These are phyloP conservation scores for Morelia viridis DNA, from an alignment of 2,797 vertebrate species.

Conservation along the genomic window DNA sequence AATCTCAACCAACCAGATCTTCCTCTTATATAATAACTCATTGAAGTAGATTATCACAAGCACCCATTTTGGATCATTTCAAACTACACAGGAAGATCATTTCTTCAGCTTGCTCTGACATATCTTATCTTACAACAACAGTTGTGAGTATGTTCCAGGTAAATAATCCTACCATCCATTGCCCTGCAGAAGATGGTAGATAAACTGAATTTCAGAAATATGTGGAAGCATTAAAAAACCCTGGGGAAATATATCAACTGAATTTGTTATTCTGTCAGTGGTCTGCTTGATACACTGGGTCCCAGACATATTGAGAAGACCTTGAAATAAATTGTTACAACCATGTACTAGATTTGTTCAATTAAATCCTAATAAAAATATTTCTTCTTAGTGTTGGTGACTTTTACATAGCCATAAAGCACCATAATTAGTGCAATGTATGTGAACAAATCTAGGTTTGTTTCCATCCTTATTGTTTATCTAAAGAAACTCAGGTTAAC, in stretches of 20 bases:
- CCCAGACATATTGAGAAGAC: background rate
- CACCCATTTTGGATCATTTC: no score
- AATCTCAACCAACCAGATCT: background rate
- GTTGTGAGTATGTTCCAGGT: no score
- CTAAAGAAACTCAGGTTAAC: background rate
- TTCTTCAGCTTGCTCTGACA: no score
- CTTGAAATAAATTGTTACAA: background rate
- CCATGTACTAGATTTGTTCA: background rate
- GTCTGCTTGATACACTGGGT: background rate
- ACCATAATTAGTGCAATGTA: background rate
- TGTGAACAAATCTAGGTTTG: background rate
- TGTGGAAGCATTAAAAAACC: no score
- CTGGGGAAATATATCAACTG: background rate
- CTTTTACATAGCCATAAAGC: background rate
- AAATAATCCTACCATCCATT: no score
- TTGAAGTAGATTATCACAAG: no score
- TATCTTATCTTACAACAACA: no score
- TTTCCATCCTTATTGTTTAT: background rate
- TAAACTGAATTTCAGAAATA: no score
- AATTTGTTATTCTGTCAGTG: background rate
- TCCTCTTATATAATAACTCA: no score
- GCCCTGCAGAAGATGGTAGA: no score
- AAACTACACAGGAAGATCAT: no score
- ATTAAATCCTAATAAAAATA: background rate
- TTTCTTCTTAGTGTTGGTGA: background rate